Evolutionary conservation across 2,888 invertebrate genomes (phyloP), one percentile per base, ranked within the genome.

Genomic region (Proisotoma minuta): DNA sequence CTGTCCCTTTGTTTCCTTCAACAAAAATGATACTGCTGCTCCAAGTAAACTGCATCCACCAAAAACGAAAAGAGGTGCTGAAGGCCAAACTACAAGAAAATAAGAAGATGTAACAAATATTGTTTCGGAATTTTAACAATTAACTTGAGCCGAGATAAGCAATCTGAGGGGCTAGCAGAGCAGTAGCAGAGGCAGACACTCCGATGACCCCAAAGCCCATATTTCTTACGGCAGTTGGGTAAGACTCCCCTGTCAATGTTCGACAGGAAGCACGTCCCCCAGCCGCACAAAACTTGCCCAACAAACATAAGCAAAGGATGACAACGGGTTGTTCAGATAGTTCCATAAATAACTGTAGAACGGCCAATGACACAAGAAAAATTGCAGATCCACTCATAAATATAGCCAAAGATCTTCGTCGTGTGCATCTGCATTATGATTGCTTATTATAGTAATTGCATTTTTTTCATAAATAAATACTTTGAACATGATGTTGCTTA

Each of bases 11-110:
- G 69, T 71, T 58, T 71, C 71, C 8, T 57, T 62, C 15, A 71
- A 51, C 20, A 68, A 43, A 18, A 71, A 48, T 3, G 68, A 60
- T 2, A 69, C 27, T 8, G 59, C 56, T 23, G 69, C 66, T 3
- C 68, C 68, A 1, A 48, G 34, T 1, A 71, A n/a, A 29, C 66
- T 62, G 15, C 68, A 57, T 10, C 58, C 40, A 27, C 65, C 69
- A 57, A 71, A 71, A 12, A 65, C 60, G n/a, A 69, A 58, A 29
- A 68, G 67, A 1, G 71, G 71, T 15, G 69, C 43, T 10, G 68
- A 63, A 22, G 54, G 60, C 65, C 65, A 69, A 39, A 61, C 69
- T 69, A 18, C 15, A 24, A 50, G 15, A 57, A 47, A 49, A 8
- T 10, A 10, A 34, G 8, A 34, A 34, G 15, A 10, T 34, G 34